Base-by-base conservation (phyloP, 30 jellyfish, hydroid and myxozoan genomes). In the Sanderia malayensis region DNA sequence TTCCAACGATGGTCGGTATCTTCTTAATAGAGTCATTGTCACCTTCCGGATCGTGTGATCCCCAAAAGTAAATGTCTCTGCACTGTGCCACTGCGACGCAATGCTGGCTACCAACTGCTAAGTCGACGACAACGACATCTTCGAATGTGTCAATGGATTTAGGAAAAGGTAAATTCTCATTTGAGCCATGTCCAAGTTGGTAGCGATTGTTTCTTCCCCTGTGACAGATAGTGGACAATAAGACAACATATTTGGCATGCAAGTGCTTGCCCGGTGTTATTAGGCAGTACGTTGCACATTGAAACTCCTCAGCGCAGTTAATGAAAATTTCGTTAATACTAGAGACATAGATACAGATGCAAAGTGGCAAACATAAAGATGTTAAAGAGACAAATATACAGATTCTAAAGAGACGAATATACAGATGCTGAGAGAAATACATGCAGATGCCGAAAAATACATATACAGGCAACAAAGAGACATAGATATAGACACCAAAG, bases 101-200 rank as follows among this genome's bases (percentile, higher is more conserved):
- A 61, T 81, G 94, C 30, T 70, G 73, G 21, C 44, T 1, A 10
- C 94, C 94, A 25, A 81, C 94, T n/a, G 94, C 82, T 30, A 81
- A 31, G 47, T 70, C 78, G n/a, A 69, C 72, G 0, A 81, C 63
- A 20, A 61, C 70, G 45, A 37, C 58, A 17, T 70, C 94, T 24
- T 13, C 31, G 31, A 81, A 46, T 0, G 44, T 30, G 10, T 61
- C 74, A 45, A 81, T 61, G 1, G 71, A 83, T n/a, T 69, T 70
- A 17, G 94, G 94, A 26, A 20, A 33, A 4, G 61, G 32, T n/a
- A 61, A 0, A 30, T 47, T 53, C 31, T 59, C 85, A n/a, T 27
- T 55, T 4, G 76, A 37, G 20, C 94, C 85, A 60, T 81, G 94
- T 19, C 94, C 94, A 58, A 81, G 94, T 45, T 81, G 94, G 74